phyloP scores from a whole-genome alignment of 2,888 invertebrate species.

The Smittia aterrima region DNA sequence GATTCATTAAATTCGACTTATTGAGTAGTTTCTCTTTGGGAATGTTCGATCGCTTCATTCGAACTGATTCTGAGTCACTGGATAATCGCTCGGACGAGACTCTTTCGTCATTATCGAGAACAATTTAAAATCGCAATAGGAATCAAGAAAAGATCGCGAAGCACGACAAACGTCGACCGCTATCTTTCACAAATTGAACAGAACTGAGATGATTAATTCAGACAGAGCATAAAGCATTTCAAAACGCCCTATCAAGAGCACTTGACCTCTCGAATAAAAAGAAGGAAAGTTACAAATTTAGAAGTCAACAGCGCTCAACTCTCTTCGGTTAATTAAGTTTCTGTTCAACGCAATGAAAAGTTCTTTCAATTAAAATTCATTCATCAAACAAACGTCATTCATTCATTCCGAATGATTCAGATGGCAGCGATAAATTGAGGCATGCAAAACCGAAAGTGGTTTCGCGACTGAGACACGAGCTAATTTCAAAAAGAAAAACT shows the following conservation, averaged over 20 bases:
- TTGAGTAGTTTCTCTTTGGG: background rate
- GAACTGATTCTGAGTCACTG: background rate
- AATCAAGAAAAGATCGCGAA: background rate
- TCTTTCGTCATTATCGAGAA: background rate
- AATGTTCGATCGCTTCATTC: slow-evolving; percentile 5
- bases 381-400: slow-evolving; percentile 13
- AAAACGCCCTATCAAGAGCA: slow-evolving; percentile 24
- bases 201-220: slow-evolving; percentile 31
- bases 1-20: background rate
- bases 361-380: slow-evolving; percentile 5
- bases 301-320: background rate
- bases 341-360: background rate
- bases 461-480: no score
- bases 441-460: no score
- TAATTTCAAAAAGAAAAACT: no score
- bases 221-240: slow-evolving; percentile 28
- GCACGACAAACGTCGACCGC: background rate
- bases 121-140: background rate
- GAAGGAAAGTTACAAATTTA: slow-evolving; percentile 28
- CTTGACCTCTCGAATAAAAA: slow-evolving; percentile 32
- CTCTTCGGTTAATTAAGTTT: background rate
- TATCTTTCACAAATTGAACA: slow-evolving; percentile 6
- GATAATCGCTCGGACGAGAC: background rate
- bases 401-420: slow-evolving; percentile 1
- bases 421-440: no score